Conservation (phyloP, 2,797 vertebrate species). For the Halcyon chelicuti region DNA sequence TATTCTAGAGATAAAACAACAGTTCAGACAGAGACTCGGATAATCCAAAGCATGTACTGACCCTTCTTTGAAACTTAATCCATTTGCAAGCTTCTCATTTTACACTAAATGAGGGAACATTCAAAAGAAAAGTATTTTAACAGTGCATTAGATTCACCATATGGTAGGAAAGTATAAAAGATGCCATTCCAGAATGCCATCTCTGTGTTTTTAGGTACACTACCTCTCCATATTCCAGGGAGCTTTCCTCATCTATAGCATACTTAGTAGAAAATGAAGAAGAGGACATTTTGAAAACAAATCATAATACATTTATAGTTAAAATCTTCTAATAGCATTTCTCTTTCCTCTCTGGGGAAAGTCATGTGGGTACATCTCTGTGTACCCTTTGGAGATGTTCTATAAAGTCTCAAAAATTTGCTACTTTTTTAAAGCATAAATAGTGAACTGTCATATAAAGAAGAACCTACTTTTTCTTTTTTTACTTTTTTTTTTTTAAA, state of each 20-base stretch:
- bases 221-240: neutral
- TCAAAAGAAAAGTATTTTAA: neutral
- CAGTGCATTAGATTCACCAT: neutral
- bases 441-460: neutral
- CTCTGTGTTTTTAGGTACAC: neutral
- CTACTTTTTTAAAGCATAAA: neutral
- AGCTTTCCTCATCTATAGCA: neutral
- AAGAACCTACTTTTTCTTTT: neutral
- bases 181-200: neutral
- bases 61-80: neutral
- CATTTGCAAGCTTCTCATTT: neutral
- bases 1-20: neutral
- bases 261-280: neutral
- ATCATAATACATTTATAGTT: neutral
- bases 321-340: neutral
- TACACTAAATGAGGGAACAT: neutral
- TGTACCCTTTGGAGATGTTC: neutral
- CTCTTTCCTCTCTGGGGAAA: neutral
- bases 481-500: neutral
- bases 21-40: neutral
- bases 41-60: neutral
- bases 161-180: neutral
- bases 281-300: neutral
- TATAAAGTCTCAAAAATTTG: neutral
- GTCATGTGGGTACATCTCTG: neutral